These are phyloP conservation scores for Dendrocincla fuliginosa DNA, from an alignment of 2,797 vertebrate species.

Conservation along the genomic window DNA sequence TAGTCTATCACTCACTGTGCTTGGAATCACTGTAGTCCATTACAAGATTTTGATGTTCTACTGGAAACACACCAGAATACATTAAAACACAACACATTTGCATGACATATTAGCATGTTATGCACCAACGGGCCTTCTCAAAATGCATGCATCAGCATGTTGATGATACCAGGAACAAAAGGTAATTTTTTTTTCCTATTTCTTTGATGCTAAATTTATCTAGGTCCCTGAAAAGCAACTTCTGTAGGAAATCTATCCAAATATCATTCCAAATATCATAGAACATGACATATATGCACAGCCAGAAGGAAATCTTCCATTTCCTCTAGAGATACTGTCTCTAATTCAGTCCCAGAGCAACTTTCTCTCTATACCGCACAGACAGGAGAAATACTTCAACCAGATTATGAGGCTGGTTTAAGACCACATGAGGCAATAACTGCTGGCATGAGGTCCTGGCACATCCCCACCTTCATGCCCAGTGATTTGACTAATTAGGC, in stretches of 20 bases:
- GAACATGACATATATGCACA: background rate
- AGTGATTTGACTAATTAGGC: slow-evolving; percentile 80
- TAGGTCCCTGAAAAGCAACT: background rate
- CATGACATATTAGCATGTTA: background rate
- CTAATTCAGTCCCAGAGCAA: background rate
- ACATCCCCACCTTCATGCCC: slow-evolving; percentile 76
- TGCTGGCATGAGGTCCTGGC: slow-evolving; percentile 72
- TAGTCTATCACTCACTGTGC: background rate
- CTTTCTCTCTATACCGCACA: background rate
- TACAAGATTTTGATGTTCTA: background rate
- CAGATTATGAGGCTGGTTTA: slow-evolving; percentile 77
- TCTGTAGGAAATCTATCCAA: background rate
- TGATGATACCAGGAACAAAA: background rate
- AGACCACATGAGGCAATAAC: slow-evolving; percentile 72
- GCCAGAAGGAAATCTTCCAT: background rate
- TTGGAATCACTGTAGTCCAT: background rate
- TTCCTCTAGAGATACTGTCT: background rate
- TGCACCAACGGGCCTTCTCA: background rate
- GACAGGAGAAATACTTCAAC: background rate
- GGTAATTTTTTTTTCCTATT: background rate
- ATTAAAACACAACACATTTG: background rate
- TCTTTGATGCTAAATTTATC: background rate
- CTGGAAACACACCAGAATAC: background rate
- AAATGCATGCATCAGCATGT: background rate
- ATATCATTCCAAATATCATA: background rate